Percentiles rank a stretch among this genome's conserved stretches.
Evolutionary conservation across 2,888 invertebrate genomes (phyloP).

Genomic region (Stenchaetothrips biformis): DNA sequence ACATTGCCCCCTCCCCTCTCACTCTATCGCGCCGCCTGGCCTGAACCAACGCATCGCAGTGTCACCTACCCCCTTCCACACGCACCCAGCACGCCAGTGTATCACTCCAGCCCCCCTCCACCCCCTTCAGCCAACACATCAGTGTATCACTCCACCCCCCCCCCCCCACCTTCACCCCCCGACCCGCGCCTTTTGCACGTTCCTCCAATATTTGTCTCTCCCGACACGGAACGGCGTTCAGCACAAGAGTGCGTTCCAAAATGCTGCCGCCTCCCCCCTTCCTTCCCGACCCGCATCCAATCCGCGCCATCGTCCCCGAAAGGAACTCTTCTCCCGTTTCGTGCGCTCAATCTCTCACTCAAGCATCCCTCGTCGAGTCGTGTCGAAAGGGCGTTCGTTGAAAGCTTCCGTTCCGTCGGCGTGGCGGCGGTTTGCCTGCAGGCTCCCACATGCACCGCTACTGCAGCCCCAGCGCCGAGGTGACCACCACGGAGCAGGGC

Average conservation of each 20-base stretch:
- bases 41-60: constrained; percentile 30
- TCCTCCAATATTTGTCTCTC: background rate
- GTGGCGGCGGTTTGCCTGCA: no score
- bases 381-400: no score
- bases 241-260: background rate
- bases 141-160: background rate
- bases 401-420: no score
- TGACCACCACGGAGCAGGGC: constrained; percentile 45
- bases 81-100: background rate
- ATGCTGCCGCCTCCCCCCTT: background rate
- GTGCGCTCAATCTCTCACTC: no score
- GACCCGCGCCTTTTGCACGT: background rate
- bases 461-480: constrained; percentile 50
- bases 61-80: constrained; percentile 21
- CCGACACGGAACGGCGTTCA: background rate
- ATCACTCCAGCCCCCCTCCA: background rate
- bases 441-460: constrained; percentile 53
- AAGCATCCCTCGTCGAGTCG: no score
- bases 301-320: no score
- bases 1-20: background rate
- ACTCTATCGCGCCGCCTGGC: constrained; percentile 8
- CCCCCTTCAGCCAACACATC: background rate
- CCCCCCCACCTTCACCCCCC: background rate
- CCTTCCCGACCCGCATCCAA: background rate
- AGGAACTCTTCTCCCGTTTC: no score